phyloP scores from a whole-genome alignment of 1,140 invertebrate species.

The Vanessa tameamea region DNA sequence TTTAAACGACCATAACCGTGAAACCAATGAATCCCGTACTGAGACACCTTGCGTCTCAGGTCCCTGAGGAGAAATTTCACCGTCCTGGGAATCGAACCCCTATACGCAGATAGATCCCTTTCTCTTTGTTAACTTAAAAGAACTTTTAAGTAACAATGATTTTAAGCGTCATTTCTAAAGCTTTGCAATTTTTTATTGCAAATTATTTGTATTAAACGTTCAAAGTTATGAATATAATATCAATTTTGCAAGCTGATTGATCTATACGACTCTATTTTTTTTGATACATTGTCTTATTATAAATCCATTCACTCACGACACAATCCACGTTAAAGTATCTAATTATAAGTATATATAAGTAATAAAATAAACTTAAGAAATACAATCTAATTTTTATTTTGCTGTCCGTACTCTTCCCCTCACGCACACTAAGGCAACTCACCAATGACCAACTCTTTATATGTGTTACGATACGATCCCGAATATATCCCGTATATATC shows the following conservation, averaged over 20 bases:
- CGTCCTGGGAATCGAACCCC: conserved; percentile 41
- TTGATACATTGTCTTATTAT: too few species aligned
- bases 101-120: conserved; percentile 36
- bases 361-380: too few species aligned
- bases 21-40: conserved; percentile 10
- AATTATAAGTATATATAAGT: too few species aligned
- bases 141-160: conserved; percentile 4
- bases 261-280: too few species aligned
- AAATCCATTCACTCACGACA: too few species aligned
- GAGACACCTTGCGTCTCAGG: conserved; percentile 38
- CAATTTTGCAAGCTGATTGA: neutral
- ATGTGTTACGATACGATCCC: too few species aligned
- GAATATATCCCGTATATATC: too few species aligned
- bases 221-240: neutral
- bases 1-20: conserved; percentile 8
- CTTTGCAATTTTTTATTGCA: conserved; percentile 9
- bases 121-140: conserved; percentile 10
- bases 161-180: conserved; percentile 2
- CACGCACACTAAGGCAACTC: too few species aligned
- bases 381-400: too few species aligned
- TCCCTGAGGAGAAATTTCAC: conserved; percentile 25
- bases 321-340: too few species aligned
- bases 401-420: too few species aligned
- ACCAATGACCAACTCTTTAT: too few species aligned
- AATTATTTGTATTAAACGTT: neutral